Evolutionary conservation across 2,797 vertebrate genomes (phyloP).

Genomic region (Sus cebifrons): DNA sequence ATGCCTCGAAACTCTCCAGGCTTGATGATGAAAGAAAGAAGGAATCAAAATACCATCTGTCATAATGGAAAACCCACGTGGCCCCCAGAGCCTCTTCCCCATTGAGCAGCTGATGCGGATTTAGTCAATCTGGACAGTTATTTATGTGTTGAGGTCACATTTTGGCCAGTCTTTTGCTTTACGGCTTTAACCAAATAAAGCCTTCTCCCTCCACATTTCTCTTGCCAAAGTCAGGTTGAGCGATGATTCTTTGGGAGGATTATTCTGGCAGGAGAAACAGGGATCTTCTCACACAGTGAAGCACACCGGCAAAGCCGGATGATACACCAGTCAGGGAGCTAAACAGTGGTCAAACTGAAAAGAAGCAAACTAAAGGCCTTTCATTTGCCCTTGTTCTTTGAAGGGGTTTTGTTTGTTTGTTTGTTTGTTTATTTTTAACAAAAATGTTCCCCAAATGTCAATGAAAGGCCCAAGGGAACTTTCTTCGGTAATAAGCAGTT

Average conservation of each 20-base stretch:
- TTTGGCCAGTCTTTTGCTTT: slow-evolving; percentile 81
- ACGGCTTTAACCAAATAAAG: slow-evolving; percentile 68
- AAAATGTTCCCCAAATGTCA: background rate
- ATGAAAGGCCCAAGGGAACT: background rate
- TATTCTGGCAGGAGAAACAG: slow-evolving; percentile 12
- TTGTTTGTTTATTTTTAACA: background rate
- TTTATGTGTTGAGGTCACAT: slow-evolving; percentile 76
- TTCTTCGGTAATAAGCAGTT: background rate
- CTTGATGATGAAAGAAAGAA: slow-evolving; percentile 67
- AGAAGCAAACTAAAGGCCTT: background rate
- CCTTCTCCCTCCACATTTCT: slow-evolving; percentile 63
- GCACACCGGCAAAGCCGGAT: background rate
- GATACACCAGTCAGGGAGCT: background rate
- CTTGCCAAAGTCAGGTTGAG: slow-evolving; percentile 72
- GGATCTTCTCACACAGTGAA: slow-evolving; percentile 5
- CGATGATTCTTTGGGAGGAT: slow-evolving; percentile 47
- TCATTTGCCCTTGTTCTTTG: background rate
- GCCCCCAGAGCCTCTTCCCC: slow-evolving; percentile 52
- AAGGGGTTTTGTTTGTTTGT: background rate
- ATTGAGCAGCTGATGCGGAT: slow-evolving; percentile 28
- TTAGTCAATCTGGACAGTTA: slow-evolving; percentile 66
- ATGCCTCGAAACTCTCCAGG: background rate
- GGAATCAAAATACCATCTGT: slow-evolving; percentile 49
- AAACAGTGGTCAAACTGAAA: slow-evolving; percentile 7
- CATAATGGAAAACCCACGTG: slow-evolving; percentile 53